Percentiles rank a stretch among this genome's conserved stretches.
phyloP scores from a whole-genome alignment of 2,888 invertebrate genomes.

The Melipona beecheii region DNA sequence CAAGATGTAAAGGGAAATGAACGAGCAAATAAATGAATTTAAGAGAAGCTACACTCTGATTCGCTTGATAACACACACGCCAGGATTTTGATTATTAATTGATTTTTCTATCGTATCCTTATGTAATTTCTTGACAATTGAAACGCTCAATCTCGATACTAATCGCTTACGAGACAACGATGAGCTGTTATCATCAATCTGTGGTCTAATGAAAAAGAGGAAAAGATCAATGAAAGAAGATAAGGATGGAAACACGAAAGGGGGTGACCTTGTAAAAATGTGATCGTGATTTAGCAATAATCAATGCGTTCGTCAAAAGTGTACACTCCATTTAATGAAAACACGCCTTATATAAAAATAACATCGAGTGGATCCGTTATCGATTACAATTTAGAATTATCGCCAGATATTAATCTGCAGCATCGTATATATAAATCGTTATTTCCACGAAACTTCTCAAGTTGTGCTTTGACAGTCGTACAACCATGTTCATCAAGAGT shows the following conservation, averaged over 20 bases:
- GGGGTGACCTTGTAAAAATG: not conserved
- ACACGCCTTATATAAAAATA: constrained; percentile 27
- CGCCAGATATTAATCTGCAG: constrained; percentile 27
- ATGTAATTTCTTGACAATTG: not conserved
- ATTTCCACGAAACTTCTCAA: not conserved
- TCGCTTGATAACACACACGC: too few species aligned
- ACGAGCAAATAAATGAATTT: not conserved
- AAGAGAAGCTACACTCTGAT: not conserved
- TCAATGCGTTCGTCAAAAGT: not conserved
- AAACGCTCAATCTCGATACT: not conserved
- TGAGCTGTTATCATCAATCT: not conserved
- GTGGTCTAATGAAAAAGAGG: not conserved
- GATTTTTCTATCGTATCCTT: not conserved
- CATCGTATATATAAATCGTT: constrained; percentile 64
- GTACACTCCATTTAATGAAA: not conserved
- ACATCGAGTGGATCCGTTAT: constrained; percentile 35
- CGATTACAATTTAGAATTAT: constrained; percentile 54
- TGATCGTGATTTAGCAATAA: constrained; percentile 20
- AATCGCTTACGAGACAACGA: not conserved
- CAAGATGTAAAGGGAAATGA: not conserved
- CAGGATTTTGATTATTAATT: too few species aligned
- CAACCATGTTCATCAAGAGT: constrained; percentile 68
- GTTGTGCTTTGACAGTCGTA: constrained; percentile 16
- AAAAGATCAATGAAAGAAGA: too few species aligned
- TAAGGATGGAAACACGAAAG: not conserved